Base-by-base conservation (phyloP, 2,113 vertebrate genomes). In the Dolichallabes microphthalmus region DNA sequence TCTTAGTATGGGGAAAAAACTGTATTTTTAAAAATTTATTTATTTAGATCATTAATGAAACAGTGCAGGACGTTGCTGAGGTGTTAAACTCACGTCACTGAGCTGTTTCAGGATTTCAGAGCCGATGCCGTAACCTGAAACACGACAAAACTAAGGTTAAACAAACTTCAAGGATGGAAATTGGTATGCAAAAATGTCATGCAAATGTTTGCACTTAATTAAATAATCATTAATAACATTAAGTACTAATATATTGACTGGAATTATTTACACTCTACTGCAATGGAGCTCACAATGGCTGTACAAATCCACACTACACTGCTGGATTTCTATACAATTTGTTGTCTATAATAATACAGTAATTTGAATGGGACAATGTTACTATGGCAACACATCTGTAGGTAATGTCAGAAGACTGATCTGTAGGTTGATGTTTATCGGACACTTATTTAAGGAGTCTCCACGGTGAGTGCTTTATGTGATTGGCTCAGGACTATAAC, bases 61-160 rank as follows among this genome's bases (percentile, higher is more conserved):
- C 25, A 7, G 13, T 9, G n/a, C 14, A 55, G 35, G 5, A 50
- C 39, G 15, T 50, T 25, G 19, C 69, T 0, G 35, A 45, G 35
- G 30, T 20, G 80, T 57, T 4, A 0, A 20, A 87, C 71, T 82
- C 93, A 95, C 96, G 93, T 97, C 93, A 88, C 94, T 96, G 85
- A 95, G 89, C 32, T 82, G 90, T 89, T 93, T 94, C 69, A 96
- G 91, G 82, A 95, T 95, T 87, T 95, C 90, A 50, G 94, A 94
- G 68, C 94, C 94, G 30, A 95, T 91, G 19, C 91, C 90, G 85
- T 94, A 91, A 87, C 94, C 94, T 97, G 92, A 85, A 88, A 86
- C 53, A 77, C 27, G 20, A 58, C n/a, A 30, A 39, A 19, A 35
- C 35, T 20, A 39, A 17, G 20, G 3, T 39, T 1, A 39, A 69